Evolutionary conservation across 1,140 invertebrate genomes (phyloP), one percentile per base, ranked within the genome.

Genomic region (Dendroctonus ponderosae): DNA sequence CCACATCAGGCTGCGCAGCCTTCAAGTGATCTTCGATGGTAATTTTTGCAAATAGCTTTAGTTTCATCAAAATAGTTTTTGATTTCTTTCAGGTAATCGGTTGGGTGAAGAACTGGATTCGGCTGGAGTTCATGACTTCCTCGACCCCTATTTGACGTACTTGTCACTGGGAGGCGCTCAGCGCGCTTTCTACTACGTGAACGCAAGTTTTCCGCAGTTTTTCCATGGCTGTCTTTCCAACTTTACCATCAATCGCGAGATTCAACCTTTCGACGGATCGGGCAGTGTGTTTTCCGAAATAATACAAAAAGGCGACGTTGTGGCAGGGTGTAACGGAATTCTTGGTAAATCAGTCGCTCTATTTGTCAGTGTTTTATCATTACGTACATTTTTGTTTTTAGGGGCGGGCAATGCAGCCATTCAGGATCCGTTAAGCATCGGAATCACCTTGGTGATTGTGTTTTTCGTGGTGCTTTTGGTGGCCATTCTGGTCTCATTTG

Each of bases 171-270:
- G 93, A 37, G 92, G 91, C 12, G 83, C 85, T 0, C 82, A 83
- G 69, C 72, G 76, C 40, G 81, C 83, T 57, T 74, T 80, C 6
- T 86, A 86, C 72, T 82, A 83, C 76, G 75, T 82, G 52, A 79
- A 82, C 65, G 81, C 83, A 60, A 72, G 77, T 11, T 76, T 77
- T 9, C 81, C 83, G 9, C 79, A 80, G 14, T 83, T 80, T 71
- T 96, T 96, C 77, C 88, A 90, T 77, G 96, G 95, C 8, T 98
- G 96, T 73, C 79, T 98, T 42, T 88, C 91, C 0, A 92, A 94
- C 74, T 93, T 98, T 75, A 89, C 86, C 3, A 85, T 97, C 2
- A 95, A 97, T 76, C 89, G 89, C 72, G 91, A 96, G 80, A 81
- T 93, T 46, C 92, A 96, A 79, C 91, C 93, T 0, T 87, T 96